Evolutionary conservation across 2,113 vertebrate genomes (phyloP), one percentile per base, ranked within the genome.

Genomic region (Mormyrus lacerda): DNA sequence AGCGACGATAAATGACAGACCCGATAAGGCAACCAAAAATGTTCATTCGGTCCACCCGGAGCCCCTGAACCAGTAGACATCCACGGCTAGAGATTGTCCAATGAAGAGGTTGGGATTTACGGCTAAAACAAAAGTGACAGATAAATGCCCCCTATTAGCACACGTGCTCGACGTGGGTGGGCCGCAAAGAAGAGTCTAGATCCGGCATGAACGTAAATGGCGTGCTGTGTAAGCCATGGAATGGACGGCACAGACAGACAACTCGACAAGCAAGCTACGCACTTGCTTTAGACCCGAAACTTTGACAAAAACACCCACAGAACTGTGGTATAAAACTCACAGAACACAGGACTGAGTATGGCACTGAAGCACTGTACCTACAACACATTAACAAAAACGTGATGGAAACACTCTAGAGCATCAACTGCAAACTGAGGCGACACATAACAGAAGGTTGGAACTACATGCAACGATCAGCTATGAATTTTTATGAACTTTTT

Each of bases 11-110:
- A 73, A 90, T 84, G 55, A 91, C 88, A 91, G 84, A 89, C 65
- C 91, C 89, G 88, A 91, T 85, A 92, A 92, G 90, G 87, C 91
- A 93, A 91, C 89, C 85, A 92, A 88, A 92, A 83, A 73, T 55
- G 79, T 51, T 90, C 42, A 27, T 88, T 89, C 89, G 39, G 9
- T 88, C 90, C 19, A 35, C 87, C 85, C 88, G 48, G 89, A 93
- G 90, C 89, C 84, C 89, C 84, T 24, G 84, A 51, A 47, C 47
- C 44, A 86, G 84, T 27, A 82, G 85, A 1, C 2, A 50, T 84
- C 73, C 82, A 47, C 21, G 44, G 82, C 39, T 84, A 24, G 17
- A 42, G 21, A 84, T 45, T 45, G 82, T 84, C 82, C 82, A 84
- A 79, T 79, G 35, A 73, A 35, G 69, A 73, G 69, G 27, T 69